A percentile compares a stretch with the other conserved stretches of the same genome.
phyloP scores from a whole-genome alignment of 2,888 invertebrate genomes.

The Meliscaeva auricollis region DNA sequence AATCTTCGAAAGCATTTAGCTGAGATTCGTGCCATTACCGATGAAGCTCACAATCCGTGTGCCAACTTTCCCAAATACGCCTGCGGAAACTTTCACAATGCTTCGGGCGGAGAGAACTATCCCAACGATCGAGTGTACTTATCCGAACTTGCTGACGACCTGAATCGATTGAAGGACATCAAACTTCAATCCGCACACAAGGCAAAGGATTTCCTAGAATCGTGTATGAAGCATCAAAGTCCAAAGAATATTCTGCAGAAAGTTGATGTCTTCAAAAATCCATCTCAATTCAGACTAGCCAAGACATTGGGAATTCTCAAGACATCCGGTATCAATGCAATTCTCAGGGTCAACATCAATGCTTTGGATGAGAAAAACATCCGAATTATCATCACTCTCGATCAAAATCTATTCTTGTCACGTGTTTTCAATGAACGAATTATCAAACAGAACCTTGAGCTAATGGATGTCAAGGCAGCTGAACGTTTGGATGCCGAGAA shows the following conservation, averaged over 20 bases:
- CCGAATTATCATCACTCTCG: slow-evolving; percentile 50
- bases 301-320: slow-evolving; percentile 62
- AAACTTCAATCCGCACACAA: slow-evolving; percentile 60
- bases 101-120: slow-evolving; percentile 44
- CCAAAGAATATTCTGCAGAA: slow-evolving; percentile 65
- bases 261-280: slow-evolving; percentile 64
- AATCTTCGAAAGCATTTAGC: slow-evolving; percentile 55
- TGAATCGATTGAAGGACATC: slow-evolving; percentile 42
- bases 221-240: slow-evolving; percentile 56
- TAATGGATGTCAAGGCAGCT: slow-evolving; percentile 41
- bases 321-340: slow-evolving; percentile 63
- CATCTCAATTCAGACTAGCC: slow-evolving; percentile 54
- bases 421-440: slow-evolving; percentile 48
- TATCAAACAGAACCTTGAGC: slow-evolving; percentile 41
- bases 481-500: slow-evolving; percentile 50
- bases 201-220: slow-evolving; percentile 69
- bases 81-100: slow-evolving; percentile 58
- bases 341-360: slow-evolving; percentile 58
- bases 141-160: slow-evolving; percentile 63
- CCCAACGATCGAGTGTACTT: slow-evolving; percentile 70
- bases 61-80: slow-evolving; percentile 65
- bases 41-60: slow-evolving; percentile 59
- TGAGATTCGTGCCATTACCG: slow-evolving; percentile 61
- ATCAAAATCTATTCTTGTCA: slow-evolving; percentile 62
- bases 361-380: slow-evolving; percentile 51